A percentile compares a stretch with the other conserved stretches of the same genome.
Conservation (phyloP, 2,113 vertebrate genomes). For the Cisticola juncidis region DNA sequence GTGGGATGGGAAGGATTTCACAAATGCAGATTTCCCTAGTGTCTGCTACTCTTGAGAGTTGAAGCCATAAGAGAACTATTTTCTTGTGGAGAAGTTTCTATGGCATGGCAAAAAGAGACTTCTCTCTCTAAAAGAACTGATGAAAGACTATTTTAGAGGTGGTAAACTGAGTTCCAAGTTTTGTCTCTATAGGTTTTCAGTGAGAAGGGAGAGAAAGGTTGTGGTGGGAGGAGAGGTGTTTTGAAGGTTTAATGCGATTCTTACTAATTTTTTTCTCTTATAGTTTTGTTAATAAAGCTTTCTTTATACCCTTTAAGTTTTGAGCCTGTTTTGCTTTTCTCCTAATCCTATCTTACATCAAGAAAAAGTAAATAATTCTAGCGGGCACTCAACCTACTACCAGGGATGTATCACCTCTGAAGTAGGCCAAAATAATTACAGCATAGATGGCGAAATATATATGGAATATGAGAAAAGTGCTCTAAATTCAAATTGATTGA, state of each 20-base stretch:
- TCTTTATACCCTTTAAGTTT: neutral
- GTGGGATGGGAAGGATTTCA: neutral
- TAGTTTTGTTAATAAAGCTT: neutral
- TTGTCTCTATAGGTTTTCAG: neutral
- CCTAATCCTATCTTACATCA: neutral
- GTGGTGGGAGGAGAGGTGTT: neutral
- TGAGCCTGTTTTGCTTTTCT: neutral
- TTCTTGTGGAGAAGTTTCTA: neutral
- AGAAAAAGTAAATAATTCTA: neutral
- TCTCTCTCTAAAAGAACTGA: neutral
- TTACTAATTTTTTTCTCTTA: neutral
- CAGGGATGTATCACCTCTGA: neutral
- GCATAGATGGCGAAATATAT: neutral
- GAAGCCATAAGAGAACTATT: neutral
- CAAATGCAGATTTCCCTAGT: neutral
- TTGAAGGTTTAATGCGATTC: neutral
- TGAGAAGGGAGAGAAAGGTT: neutral
- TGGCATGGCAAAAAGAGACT: neutral
- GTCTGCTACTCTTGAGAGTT: neutral
- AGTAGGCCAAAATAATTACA: neutral
- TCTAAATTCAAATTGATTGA: conserved; percentile 20
- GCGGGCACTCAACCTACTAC: neutral
- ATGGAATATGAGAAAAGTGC: neutral
- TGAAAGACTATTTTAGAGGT: neutral
- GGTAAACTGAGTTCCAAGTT: neutral